Base-by-base conservation (phyloP, 2,797 vertebrate species). In the Astyanax mexicanus region DNA sequence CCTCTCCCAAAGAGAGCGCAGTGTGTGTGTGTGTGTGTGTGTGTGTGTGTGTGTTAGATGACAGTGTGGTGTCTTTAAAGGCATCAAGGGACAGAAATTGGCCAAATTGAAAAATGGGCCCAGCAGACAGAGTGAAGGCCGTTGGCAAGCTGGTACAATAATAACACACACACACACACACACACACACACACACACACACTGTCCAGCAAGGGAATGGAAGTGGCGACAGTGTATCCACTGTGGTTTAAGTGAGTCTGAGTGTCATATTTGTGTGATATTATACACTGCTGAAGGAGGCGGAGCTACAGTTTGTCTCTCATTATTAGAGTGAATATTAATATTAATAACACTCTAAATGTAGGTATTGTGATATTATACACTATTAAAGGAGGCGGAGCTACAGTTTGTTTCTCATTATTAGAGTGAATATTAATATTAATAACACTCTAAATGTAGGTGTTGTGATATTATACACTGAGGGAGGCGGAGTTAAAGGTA, bases 51-150 rank as follows among this genome's bases (percentile, higher is more conserved):
- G 74, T 32, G 29, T 32, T 32, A 32, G 29, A 32, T 32, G 29
- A 32, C 29, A 32, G 29, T 47, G 72, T 44, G 52, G 51, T 79
- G 74, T 47, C 76, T 79, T 74, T 77, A 75, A n/a, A 75, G 45
- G 52, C 72, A 81, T 29, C 47, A 49, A 74, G 35, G 65, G 86
- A 84, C 80, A 89, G 79, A 92, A 91, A 91, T 89, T 85, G 88
- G 78, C 32, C 27, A 91, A 90, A 93, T 91, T 92, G 87, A 91
- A 92, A 92, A 92, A 91, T 83, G 84, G 84, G 81, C 84, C 77
- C 79, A 83, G 85, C 74, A 83, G 84, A 86, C 64, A 86, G 83
- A 86, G 79, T 80, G 79, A 79, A 85, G 72, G 75, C 75, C 8
- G 45, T 15, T 73, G 55, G 66, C 29, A 69, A 35, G 57, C 47